Evolutionary conservation across 2,113 vertebrate genomes (phyloP).

Genomic region (Stercorarius parasiticus): DNA sequence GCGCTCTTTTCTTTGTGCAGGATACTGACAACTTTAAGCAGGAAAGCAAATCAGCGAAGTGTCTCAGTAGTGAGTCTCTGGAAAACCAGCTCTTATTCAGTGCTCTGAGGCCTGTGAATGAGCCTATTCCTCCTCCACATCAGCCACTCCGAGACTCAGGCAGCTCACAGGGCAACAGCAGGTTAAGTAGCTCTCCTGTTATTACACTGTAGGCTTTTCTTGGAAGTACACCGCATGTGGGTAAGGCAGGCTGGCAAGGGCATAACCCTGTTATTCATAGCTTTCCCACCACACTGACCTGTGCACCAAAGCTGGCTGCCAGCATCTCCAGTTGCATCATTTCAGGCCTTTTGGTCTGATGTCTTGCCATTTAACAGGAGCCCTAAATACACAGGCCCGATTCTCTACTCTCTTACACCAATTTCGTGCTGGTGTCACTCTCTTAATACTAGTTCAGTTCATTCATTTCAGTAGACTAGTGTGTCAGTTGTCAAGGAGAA

Average conservation of each 20-base stretch:
- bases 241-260: slow-evolving; percentile 51
- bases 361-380: neutral
- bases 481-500: neutral
- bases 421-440: neutral
- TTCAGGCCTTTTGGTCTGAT: slow-evolving; percentile 27
- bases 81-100: neutral
- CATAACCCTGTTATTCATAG: slow-evolving; percentile 65
- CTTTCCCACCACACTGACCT: slow-evolving; percentile 23
- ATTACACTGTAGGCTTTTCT: slow-evolving; percentile 42
- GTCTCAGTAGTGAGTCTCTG: neutral
- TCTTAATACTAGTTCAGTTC: neutral
- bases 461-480: neutral
- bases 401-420: neutral
- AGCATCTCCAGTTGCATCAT: slow-evolving; percentile 32
- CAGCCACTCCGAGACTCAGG: neutral
- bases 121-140: neutral
- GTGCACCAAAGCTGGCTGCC: slow-evolving; percentile 27
- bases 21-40: neutral
- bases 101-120: neutral
- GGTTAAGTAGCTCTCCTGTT: slow-evolving; percentile 17
- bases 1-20: neutral
- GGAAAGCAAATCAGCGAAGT: neutral
- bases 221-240: slow-evolving; percentile 39
- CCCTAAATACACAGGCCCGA: neutral
- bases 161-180: neutral